phyloP scores from a whole-genome alignment of 2,888 invertebrate species.

The Apoda limacodes region DNA sequence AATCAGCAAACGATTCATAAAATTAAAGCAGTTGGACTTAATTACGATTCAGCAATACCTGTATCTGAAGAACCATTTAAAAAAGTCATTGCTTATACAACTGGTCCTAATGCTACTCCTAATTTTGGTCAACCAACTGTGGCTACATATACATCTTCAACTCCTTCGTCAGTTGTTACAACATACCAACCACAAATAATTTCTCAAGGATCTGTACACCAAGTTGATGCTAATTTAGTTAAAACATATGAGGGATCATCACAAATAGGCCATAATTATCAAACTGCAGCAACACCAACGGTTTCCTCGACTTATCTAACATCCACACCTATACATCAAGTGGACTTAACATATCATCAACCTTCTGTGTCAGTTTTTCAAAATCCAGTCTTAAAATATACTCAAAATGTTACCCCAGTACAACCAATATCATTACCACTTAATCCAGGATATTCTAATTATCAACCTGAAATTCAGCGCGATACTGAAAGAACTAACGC shows the following conservation, averaged over 20 bases:
- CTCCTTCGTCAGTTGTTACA: constrained; percentile 33
- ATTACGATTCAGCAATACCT: constrained; percentile 41
- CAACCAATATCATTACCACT: constrained; percentile 42
- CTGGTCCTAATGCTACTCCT: constrained; percentile 37
- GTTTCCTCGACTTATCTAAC: too few species aligned
- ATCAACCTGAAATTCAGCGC: constrained; percentile 53
- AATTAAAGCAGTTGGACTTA: constrained; percentile 34
- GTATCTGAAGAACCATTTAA: constrained; percentile 50
- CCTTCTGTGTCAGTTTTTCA: constrained; percentile 47
- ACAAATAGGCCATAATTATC: too few species aligned
- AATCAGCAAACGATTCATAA: constrained; percentile 47
- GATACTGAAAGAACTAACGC: constrained; percentile 32
- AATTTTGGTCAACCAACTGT: constrained; percentile 30
- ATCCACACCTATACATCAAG: constrained; percentile 36
- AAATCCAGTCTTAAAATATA: constrained; percentile 48
- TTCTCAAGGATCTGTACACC: constrained; percentile 39
- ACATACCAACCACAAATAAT: constrained; percentile 29
- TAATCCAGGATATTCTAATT: constrained; percentile 42
- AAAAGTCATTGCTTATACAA: constrained; percentile 53
- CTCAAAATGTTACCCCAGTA: constrained; percentile 41
- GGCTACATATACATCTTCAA: constrained; percentile 44
- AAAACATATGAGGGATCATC: too few species aligned
- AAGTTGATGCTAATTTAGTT: too few species aligned
- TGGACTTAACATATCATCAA: constrained; percentile 40
- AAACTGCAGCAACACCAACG: too few species aligned